phyloP scores from a whole-genome alignment of 1,140 invertebrate species.

The Bombus cullumanus region DNA sequence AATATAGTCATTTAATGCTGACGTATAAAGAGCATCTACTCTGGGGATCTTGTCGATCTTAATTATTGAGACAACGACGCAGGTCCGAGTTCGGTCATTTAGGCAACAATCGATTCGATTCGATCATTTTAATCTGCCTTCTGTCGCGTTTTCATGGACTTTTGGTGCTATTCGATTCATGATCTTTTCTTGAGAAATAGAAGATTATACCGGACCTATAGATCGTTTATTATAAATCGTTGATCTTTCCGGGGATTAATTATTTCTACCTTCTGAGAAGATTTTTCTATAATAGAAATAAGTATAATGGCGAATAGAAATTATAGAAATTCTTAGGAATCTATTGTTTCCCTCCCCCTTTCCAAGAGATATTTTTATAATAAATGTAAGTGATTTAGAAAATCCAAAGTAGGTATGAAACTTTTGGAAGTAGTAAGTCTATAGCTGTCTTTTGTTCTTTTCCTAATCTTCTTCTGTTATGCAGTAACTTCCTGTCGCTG shows the following conservation, averaged over 20 bases:
- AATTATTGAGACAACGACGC: background rate
- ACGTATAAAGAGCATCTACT: background rate
- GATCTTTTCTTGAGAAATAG: too few species aligned
- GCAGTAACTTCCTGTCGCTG: conserved; percentile 30
- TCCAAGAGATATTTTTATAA: too few species aligned
- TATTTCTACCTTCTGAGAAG: background rate
- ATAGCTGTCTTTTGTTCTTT: conserved; percentile 12
- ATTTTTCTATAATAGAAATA: too few species aligned
- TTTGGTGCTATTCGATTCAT: background rate
- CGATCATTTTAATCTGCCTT: background rate
- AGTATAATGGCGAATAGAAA: background rate
- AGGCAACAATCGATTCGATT: background rate
- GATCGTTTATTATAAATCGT: background rate
- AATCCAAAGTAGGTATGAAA: background rate
- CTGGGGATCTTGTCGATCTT: background rate
- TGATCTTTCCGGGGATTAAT: background rate
- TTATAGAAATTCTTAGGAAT: background rate
- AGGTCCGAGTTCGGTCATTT: background rate
- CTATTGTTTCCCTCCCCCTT: background rate
- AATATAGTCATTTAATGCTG: conserved; percentile 39
- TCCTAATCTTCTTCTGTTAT: conserved; percentile 20
- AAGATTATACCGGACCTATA: background rate
- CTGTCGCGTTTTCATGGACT: background rate
- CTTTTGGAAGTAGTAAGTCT: background rate
- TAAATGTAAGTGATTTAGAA: background rate